Percentiles rank a stretch among this genome's conserved stretches.
Conservation (phyloP, 2,888 invertebrate species). For the Lithophane socia region DNA sequence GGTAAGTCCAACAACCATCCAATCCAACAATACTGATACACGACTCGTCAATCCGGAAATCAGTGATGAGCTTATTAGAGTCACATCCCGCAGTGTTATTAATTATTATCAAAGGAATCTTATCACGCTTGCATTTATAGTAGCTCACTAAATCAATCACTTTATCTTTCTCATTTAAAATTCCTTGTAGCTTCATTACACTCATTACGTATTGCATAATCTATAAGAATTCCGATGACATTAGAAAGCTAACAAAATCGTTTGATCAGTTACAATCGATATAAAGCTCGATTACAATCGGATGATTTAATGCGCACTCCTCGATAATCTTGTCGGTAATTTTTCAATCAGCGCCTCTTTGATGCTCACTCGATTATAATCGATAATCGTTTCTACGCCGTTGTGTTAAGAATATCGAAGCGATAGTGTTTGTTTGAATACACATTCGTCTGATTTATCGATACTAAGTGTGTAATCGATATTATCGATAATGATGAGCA, state of each 20-base stretch:
- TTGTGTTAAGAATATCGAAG: slow-evolving; percentile 42
- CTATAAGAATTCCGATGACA: slow-evolving; percentile 47
- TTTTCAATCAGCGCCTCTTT: slow-evolving; percentile 65
- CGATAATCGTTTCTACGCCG: slow-evolving; percentile 54
- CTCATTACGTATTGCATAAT: slow-evolving; percentile 55
- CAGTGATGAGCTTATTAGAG: slow-evolving; percentile 36
- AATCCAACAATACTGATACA: not conserved
- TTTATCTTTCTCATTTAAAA: slow-evolving; percentile 61
- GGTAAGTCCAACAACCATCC: too few species aligned
- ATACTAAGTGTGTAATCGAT: slow-evolving; percentile 75
- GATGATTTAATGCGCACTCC: slow-evolving; percentile 57
- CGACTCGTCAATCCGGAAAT: slow-evolving; percentile 11
- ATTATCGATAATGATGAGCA: slow-evolving; percentile 76
- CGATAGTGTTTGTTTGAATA: slow-evolving; percentile 64
- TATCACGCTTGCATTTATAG: slow-evolving; percentile 63
- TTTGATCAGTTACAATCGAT: slow-evolving; percentile 57
- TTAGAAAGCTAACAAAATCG: slow-evolving; percentile 63
- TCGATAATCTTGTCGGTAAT: slow-evolving; percentile 60
- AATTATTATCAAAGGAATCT: slow-evolving; percentile 51
- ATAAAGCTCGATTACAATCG: slow-evolving; percentile 47
- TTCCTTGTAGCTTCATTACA: slow-evolving; percentile 55
- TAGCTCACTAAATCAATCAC: slow-evolving; percentile 58
- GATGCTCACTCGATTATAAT: slow-evolving; percentile 34
- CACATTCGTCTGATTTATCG: slow-evolving; percentile 74
- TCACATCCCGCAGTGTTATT: slow-evolving; percentile 42